Base-by-base conservation (phyloP, 2,888 invertebrate genomes). In the Watsonalla binaria region DNA sequence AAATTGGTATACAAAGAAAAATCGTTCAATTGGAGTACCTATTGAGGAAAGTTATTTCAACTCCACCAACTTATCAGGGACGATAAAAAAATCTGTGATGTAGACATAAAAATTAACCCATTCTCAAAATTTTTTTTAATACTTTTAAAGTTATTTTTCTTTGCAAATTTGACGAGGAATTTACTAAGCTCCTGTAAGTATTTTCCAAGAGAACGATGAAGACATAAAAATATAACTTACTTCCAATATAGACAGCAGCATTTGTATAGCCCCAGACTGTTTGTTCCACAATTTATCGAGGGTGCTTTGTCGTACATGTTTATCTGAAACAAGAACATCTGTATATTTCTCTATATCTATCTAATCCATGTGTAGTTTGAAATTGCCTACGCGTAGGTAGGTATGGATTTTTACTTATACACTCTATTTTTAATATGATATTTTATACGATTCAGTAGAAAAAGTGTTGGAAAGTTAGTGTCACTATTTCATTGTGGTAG, bases 231-330 rank as follows among this genome's bases (percentile, higher is more conserved):
- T 8, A 37, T 8, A 37, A 65, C 73, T 70, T 70, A 93, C 93
- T 84, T 93, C 93, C 68, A 93, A 77, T 62, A 92, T 83, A 45
- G 85, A 76, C 47, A 93, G 76, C 48, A 93, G 80, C 78, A 92
- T 90, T 67, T 92, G 90, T 54, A 93, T 75, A 34, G 92, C 87
- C 34, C 92, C 92, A 7, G 92, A 82, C 65, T 92, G 92, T 65
- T 92, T 92, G 73, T 85, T 90, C 91, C 93, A 92, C 64, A 93
- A 65, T 69, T 91, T 91, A 50, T 93, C 93, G 75, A 93, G 68
- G 13, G 92, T 92, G 59, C 82, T 83, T 69, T 93, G 93, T 2
- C 92, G 91, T 46, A 92, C 75, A 68, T 87, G 85, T 72, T 92
- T 92, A 76, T 93, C 93, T 93, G 86, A 35, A 90, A 80, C 55